A percentile compares a stretch with the other conserved stretches of the same genome.
Conservation (phyloP, 2,113 vertebrate species). For the Sapayoa aenigma region DNA sequence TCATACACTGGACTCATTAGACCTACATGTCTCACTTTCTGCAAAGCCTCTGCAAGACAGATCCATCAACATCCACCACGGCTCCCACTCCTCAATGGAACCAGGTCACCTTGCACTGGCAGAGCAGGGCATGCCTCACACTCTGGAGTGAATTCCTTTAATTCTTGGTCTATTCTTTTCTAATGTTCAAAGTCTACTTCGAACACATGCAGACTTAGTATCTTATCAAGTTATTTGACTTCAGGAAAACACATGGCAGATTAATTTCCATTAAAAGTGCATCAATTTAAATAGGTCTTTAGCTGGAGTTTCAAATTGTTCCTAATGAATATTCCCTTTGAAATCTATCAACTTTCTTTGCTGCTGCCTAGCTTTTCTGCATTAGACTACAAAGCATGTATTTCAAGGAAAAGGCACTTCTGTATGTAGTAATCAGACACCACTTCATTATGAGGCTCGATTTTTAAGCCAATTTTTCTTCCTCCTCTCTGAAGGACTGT, state of each 20-base stretch:
- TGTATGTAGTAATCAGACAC: background rate
- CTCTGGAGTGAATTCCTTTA: background rate
- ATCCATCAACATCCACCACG: rapidly evolving
- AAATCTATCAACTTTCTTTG: background rate
- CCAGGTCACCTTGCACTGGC: background rate
- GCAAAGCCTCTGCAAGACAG: background rate
- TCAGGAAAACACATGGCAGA: background rate
- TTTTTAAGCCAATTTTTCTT: conserved; percentile 25
- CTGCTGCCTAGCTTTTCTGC: background rate
- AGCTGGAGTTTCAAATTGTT: background rate
- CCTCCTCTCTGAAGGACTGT: background rate
- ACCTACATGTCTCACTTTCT: background rate
- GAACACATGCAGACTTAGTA: background rate
- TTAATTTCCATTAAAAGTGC: conserved; percentile 14
- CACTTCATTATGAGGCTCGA: background rate
- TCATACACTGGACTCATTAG: rapidly evolving
- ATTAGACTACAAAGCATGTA: background rate
- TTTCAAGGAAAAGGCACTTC: conserved; percentile 11
- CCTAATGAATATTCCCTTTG: conserved; percentile 33
- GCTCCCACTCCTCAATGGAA: background rate
- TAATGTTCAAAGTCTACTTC: background rate
- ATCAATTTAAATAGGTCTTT: background rate
- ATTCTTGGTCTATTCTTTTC: background rate
- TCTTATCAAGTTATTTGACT: background rate
- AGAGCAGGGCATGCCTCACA: background rate